A percentile compares a stretch with the other conserved stretches of the same genome.
Conservation (phyloP, 1,140 invertebrate species). For the Scaptomyza hsui region DNA sequence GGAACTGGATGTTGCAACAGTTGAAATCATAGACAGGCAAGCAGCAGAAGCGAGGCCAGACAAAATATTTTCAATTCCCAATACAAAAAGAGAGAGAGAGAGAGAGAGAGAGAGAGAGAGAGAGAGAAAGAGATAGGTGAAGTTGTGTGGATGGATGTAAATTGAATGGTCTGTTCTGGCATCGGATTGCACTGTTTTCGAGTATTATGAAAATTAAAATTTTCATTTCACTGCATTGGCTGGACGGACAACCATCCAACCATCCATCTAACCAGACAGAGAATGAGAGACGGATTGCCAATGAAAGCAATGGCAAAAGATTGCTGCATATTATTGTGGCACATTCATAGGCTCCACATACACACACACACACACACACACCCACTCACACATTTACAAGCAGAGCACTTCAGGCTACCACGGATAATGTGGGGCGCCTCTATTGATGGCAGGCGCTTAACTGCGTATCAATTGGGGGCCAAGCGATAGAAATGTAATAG, state of each 20-base stretch:
- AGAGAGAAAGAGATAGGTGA: background rate
- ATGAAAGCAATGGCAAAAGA: constrained; percentile 60
- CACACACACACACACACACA: too few relatives aligned
- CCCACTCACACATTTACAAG: too few relatives aligned
- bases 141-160: constrained; percentile 1
- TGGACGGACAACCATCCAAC: constrained; percentile 15
- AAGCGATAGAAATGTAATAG: constrained; percentile 68
- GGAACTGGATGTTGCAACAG: constrained; percentile 49
- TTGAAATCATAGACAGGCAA: constrained; percentile 51
- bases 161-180: constrained; percentile 9
- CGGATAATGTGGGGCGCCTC: constrained; percentile 16
- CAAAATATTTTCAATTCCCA: constrained; percentile 80
- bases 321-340: constrained; percentile 56
- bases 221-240: constrained; percentile 76
- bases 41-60: constrained; percentile 31
- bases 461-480: constrained; percentile 32
- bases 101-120: background rate
- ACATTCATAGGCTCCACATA: constrained; percentile 19
- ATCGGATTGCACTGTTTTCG: constrained; percentile 57
- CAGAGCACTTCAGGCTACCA: background rate
- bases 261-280: too few relatives aligned
- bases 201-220: constrained; percentile 82
- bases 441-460: constrained; percentile 42
- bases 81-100: constrained; percentile 55
- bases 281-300: constrained; percentile 21